Evolutionary conservation across 2,797 vertebrate species (phyloP).

Genomic region (Sylvilagus floridanus): DNA sequence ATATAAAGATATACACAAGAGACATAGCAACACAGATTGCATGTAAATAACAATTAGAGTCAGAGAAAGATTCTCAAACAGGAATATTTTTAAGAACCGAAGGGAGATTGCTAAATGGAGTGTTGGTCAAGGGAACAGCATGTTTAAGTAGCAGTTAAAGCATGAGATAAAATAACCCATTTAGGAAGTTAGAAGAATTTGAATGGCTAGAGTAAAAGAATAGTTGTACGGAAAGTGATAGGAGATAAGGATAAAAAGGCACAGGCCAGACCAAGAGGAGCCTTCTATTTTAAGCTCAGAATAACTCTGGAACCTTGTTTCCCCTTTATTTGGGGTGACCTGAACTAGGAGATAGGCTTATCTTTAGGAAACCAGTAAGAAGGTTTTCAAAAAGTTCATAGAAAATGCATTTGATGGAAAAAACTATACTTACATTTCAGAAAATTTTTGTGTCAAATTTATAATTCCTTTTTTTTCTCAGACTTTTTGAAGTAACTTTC

Average conservation of each 20-base stretch:
- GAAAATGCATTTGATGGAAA: too few species aligned
- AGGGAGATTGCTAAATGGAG: background rate
- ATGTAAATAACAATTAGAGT: background rate
- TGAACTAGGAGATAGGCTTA: constrained; percentile 10
- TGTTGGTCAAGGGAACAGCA: background rate
- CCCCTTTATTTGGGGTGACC: background rate
- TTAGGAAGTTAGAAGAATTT: constrained; percentile 46
- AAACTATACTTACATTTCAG: too few species aligned
- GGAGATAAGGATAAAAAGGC: background rate
- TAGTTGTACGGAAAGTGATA: background rate
- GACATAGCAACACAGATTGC: background rate
- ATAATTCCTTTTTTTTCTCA: too few species aligned
- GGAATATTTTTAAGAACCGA: background rate
- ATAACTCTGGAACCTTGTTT: background rate
- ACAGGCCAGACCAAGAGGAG: background rate
- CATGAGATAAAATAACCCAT: constrained; percentile 5
- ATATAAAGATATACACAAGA: background rate
- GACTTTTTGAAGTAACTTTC: background rate
- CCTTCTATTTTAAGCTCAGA: constrained; percentile 50
- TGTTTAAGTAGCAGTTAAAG: background rate
- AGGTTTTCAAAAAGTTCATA: too few species aligned
- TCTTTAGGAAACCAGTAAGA: background rate
- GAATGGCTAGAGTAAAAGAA: constrained; percentile 29
- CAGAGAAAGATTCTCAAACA: background rate
- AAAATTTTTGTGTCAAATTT: too few species aligned